Conservation (phyloP, 2,113 vertebrate genomes). For the Mus musculus region GRCm39 chr4:97695001-97695500, state of each 20-base stretch:
- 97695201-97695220: background rate
- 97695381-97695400: no score
- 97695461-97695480: background rate
- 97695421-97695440: no score
- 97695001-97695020: no score
- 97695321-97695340: background rate
- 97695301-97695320: no score
- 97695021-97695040: conserved; percentile 86
- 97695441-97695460: no score
- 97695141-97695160: background rate
- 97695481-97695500: background rate
- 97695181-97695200: conserved; percentile 3
- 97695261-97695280: no score
- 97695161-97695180: conserved; percentile 17
- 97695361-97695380: no score
- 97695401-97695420: background rate
- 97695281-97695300: background rate
- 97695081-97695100: conserved; percentile 76
- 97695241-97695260: no score
- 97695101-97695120: conserved; percentile 58
- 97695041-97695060: conserved; percentile 76
- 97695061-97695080: conserved; percentile 78
- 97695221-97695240: background rate
- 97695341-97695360: no score
- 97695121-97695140: conserved; percentile 32